Evolutionary conservation across 2,888 invertebrate species (phyloP).

Genomic region (Coelinius sp.): DNA sequence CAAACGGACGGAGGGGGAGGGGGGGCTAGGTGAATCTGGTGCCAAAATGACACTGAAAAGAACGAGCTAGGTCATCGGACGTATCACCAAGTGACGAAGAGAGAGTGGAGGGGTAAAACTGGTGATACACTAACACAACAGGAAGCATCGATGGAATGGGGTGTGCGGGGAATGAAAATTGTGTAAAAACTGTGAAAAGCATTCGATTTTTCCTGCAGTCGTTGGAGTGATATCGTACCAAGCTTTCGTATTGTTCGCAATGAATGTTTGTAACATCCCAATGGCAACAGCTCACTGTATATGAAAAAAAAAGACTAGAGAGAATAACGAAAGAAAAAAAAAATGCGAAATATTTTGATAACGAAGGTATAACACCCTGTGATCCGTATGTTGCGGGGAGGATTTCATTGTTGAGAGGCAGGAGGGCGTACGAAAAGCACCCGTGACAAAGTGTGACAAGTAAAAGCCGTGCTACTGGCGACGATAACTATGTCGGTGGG

Average conservation of each 20-base stretch:
- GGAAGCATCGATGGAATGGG: conserved; percentile 13
- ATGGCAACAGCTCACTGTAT: conserved; percentile 33
- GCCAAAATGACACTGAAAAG: conserved; percentile 20
- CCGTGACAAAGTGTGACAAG: conserved; percentile 55
- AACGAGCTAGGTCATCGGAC: conserved; percentile 17
- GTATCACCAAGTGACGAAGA: conserved; percentile 16
- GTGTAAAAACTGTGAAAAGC: conserved; percentile 40
- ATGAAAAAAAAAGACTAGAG: background rate
- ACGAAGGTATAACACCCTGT: conserved; percentile 44
- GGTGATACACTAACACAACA: conserved; percentile 3
- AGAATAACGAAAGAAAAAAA: background rate
- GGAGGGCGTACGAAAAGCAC: conserved; percentile 50
- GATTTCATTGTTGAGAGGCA: conserved; percentile 32
- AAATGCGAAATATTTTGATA: conserved; percentile 52
- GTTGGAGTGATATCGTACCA: conserved; percentile 49
- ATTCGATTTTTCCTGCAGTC: conserved; percentile 49
- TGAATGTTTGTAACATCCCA: conserved; percentile 26
- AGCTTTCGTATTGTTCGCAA: conserved; percentile 39
- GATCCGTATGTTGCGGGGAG: conserved; percentile 27
- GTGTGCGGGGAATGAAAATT: conserved; percentile 22
- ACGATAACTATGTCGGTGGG: conserved; percentile 48
- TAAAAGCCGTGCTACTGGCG: conserved; percentile 48
- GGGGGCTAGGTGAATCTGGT: background rate
- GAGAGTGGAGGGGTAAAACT: background rate
- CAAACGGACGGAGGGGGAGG: background rate